phyloP scores from a whole-genome alignment of 2,113 vertebrate species.

The Bagarius yarrelli region DNA sequence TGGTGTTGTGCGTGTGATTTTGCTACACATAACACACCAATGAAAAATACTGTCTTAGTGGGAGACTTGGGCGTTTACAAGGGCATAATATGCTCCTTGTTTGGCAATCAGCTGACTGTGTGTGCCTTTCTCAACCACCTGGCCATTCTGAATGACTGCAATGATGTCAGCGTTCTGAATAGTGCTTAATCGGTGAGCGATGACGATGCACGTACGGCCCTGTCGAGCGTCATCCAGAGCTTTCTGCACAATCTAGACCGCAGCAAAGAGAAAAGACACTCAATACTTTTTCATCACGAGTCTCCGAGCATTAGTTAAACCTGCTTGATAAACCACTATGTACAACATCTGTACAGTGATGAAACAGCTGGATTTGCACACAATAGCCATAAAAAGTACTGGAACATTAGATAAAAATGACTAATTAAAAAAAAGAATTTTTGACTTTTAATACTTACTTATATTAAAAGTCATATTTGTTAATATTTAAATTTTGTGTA shows the following conservation, averaged over 20 bases:
- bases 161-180: constrained; percentile 79
- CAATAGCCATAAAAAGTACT: background rate
- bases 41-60: constrained; percentile 10
- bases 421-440: background rate
- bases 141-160: constrained; percentile 69
- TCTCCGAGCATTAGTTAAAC: background rate
- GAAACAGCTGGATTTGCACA: background rate
- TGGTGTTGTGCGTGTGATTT: background rate
- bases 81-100: constrained; percentile 72
- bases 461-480: background rate
- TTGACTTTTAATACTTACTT: background rate
- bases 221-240: constrained; percentile 74
- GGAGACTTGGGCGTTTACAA: constrained; percentile 72
- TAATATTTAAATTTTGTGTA: background rate
- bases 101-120: constrained; percentile 76
- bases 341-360: background rate
- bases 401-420: background rate
- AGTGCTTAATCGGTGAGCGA: constrained; percentile 78
- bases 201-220: constrained; percentile 77
- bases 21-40: background rate
- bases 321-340: background rate
- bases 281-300: too few relatives aligned
- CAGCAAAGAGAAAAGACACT: constrained; percentile 6
- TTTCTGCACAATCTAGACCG: constrained; percentile 74
- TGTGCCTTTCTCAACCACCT: constrained; percentile 72